Evolutionary conservation across 2,797 vertebrate species (phyloP).

Genomic region (Enteromius treurensis): DNA sequence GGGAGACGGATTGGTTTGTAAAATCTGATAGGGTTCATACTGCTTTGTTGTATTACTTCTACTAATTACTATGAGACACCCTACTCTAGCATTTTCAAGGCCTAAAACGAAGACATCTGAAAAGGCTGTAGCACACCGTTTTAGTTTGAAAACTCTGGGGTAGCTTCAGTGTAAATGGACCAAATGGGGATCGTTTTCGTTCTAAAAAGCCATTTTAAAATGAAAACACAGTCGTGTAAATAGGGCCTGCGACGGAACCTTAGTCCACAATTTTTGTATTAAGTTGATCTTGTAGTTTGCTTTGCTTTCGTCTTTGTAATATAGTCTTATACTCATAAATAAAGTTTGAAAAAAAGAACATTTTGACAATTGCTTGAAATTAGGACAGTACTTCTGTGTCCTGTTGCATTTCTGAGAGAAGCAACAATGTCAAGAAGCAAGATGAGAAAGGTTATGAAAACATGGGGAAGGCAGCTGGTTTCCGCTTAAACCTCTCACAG

Average conservation of each 20-base stretch:
- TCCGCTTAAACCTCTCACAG: not conserved
- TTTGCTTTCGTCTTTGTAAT: too few relatives aligned
- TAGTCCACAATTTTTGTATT: too few relatives aligned
- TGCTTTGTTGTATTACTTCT: not conserved
- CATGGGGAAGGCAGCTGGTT: not conserved
- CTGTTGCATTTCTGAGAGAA: not conserved
- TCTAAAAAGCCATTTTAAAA: not conserved
- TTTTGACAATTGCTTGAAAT: not conserved
- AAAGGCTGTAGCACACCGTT: not conserved
- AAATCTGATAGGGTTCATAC: not conserved
- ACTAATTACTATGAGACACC: not conserved
- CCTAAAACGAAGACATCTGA: not conserved
- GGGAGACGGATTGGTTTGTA: not conserved
- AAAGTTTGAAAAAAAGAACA: not conserved
- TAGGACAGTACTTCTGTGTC: too few relatives aligned
- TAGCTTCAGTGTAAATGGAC: not conserved
- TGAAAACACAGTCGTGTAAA: too few relatives aligned
- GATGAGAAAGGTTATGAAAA: not conserved
- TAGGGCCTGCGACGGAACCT: too few relatives aligned
- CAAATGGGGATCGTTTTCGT: not conserved
- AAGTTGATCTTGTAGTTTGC: too few relatives aligned
- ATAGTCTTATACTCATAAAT: not conserved
- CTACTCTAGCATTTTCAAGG: not conserved
- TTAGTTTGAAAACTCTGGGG: not conserved
- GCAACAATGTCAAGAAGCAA: not conserved